These are phyloP conservation scores for Parapsyche elsis DNA, from an alignment of 1,140 invertebrate species.

Conservation along the genomic window DNA sequence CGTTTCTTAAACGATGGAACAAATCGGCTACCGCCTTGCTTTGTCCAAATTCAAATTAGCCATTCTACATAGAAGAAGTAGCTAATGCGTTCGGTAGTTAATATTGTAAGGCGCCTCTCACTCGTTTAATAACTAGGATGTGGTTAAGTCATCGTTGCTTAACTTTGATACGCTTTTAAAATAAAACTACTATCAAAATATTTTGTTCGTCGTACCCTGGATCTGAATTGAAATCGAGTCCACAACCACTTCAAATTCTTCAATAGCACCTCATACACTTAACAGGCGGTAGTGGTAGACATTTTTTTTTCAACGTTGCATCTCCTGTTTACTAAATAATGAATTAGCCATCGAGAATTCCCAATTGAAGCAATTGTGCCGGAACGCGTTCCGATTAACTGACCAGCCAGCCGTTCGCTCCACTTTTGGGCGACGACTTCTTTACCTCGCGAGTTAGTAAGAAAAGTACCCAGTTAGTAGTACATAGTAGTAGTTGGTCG, in stretches of 20 bases:
- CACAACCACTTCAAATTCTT: too few species aligned
- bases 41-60: conserved; percentile 4
- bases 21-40: neutral
- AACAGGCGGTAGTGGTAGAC: neutral
- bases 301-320: neutral
- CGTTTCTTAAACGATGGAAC: neutral
- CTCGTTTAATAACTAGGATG: neutral
- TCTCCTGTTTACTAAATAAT: neutral
- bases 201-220: too few species aligned
- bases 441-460: too few species aligned
- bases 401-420: neutral
- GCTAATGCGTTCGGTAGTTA: neutral
- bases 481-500: too few species aligned
- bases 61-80: neutral
- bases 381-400: conserved; percentile 28
- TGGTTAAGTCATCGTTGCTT: neutral
- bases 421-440: neutral
- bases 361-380: conserved; percentile 19
- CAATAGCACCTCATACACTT: neutral
- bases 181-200: too few species aligned
- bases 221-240: too few species aligned
- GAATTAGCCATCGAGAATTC: neutral
- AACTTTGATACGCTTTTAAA: too few species aligned
- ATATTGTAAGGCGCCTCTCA: neutral
- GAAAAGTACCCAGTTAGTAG: too few species aligned